Percentiles rank a stretch among this genome's conserved stretches.
Conservation (phyloP, 1,140 invertebrate species). For the Halyomorpha halys region DNA sequence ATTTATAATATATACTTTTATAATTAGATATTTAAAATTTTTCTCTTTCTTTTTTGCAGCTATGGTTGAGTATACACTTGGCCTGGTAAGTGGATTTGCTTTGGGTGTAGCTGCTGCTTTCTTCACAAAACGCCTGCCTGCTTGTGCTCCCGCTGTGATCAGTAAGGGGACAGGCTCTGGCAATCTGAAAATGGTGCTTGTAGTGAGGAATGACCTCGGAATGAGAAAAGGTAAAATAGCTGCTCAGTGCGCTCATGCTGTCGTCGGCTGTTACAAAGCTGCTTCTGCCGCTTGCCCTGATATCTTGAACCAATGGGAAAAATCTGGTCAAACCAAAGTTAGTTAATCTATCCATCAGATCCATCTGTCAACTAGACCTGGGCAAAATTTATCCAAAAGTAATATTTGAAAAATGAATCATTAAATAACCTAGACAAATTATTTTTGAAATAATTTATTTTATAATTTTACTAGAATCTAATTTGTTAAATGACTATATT, state of each 20-base stretch:
- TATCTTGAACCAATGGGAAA: constrained; percentile 61
- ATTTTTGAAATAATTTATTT: too few relatives aligned
- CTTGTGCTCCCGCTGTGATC: not conserved
- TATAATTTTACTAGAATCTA: too few relatives aligned
- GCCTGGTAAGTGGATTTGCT: not conserved
- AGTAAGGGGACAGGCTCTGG: not conserved
- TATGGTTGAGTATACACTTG: not conserved
- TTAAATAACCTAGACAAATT: too few relatives aligned
- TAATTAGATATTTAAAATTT: too few relatives aligned
- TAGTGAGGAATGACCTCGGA: constrained; percentile 78
- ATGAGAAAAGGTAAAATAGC: constrained; percentile 94
- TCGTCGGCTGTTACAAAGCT: constrained; percentile 66
- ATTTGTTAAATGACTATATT: too few relatives aligned
- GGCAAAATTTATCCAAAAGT: too few relatives aligned
- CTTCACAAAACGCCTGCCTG: not conserved
- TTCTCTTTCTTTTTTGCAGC: too few relatives aligned
- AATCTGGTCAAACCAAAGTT: constrained; percentile 70
- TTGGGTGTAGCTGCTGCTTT: not conserved
- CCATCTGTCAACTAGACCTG: not conserved
- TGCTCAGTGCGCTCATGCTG: constrained; percentile 84
- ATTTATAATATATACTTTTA: too few relatives aligned
- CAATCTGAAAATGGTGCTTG: constrained; percentile 61
- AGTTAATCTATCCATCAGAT: not conserved
- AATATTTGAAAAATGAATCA: too few relatives aligned
- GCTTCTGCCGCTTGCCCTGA: constrained; percentile 48